These are phyloP conservation scores for Heterodera filipjevi DNA, from an alignment of 2,888 invertebrate genomes.

Conservation along the genomic window DNA sequence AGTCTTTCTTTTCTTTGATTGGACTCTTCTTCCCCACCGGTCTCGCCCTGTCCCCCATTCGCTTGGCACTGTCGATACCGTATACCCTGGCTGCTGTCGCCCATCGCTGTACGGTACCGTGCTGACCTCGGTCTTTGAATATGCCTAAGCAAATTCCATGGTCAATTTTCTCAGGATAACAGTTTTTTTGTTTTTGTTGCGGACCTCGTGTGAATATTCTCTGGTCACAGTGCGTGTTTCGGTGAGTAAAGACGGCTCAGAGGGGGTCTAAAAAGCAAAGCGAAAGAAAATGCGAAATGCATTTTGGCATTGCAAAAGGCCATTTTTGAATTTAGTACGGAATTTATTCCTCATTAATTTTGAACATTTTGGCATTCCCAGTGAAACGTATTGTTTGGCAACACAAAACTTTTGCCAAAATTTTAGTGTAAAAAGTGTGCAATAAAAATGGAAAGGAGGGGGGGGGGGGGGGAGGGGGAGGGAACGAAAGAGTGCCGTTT, in stretches of 20 bases:
- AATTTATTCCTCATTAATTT: too few relatives aligned
- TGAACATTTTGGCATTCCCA: too few relatives aligned
- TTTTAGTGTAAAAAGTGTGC: neutral
- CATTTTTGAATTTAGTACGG: too few relatives aligned
- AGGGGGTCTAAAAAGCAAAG: slow-evolving; percentile 16
- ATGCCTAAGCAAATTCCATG: slow-evolving; percentile 25
- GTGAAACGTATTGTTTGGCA: too few relatives aligned
- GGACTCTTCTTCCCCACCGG: slow-evolving; percentile 8
- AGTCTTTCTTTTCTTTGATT: slow-evolving; percentile 10
- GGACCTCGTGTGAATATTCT: slow-evolving; percentile 34
- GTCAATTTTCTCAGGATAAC: neutral
- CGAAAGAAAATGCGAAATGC: neutral
- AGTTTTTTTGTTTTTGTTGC: neutral
- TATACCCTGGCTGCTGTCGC: slow-evolving; percentile 56
- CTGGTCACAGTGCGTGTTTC: slow-evolving; percentile 30
- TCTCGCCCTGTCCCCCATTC: slow-evolving; percentile 60
- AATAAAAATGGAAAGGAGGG: too few relatives aligned
- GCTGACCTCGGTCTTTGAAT: slow-evolving; percentile 33
- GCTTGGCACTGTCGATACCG: slow-evolving; percentile 61
- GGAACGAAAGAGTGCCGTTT: too few relatives aligned
- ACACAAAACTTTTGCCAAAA: neutral
- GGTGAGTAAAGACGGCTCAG: slow-evolving; percentile 14
- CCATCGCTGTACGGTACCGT: slow-evolving; percentile 14
- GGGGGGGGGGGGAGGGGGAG: too few relatives aligned
- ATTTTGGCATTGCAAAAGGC: slow-evolving; percentile 6